Evolutionary conservation across 92 coral and sea anemone genomes (phyloP), one percentile per base, ranked within the genome.

Genomic region (Actinernus sp.): DNA sequence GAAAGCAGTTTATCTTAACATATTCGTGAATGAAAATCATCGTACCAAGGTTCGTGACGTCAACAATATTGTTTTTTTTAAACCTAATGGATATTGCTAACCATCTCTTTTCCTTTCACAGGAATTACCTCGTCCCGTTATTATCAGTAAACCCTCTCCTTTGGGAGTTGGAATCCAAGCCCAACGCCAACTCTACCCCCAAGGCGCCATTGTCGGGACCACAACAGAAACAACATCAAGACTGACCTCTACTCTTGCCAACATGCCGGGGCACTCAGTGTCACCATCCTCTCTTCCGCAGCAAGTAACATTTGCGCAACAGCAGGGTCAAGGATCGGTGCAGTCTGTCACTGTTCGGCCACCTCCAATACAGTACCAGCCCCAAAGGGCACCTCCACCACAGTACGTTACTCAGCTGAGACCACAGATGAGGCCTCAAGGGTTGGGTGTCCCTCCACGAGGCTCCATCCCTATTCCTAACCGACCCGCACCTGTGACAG

Each of bases 401-500:
- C 34, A 32, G 31, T 44, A 64, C 37, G 57, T 61, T 20, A 33
- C 45, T 5, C 22, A 40, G 10, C 3, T 43, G 0, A 63, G 56
- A 36, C 64, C 64, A 14, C 11, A 17, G 47, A 49, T 38, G 13
- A n/a, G n/a, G n/a, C n/a, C n/a, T n/a, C n/a, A n/a, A n/a, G n/a
- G n/a, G n/a, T n/a, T n/a, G n/a, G n/a, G n/a, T n/a, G n/a, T n/a
- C n/a, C n/a, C n/a, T n/a, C 75, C 55, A 1, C 67, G 56, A 31
- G 39, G 46, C 18, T 39, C 57, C 28, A 31, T 70, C 25, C 69
- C 78, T 14, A 24, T 53, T 16, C 28, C 91, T 1, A 59, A 36
- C 36, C 89, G 93, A 11, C 88, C 87, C 23, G 50, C 85, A 11
- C 98, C 98, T 19, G 83, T 87, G 12, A 93, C 96, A 2, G 98